Evolutionary conservation across 1,140 invertebrate genomes (phyloP).

Genomic region (Achatina immaculata): DNA sequence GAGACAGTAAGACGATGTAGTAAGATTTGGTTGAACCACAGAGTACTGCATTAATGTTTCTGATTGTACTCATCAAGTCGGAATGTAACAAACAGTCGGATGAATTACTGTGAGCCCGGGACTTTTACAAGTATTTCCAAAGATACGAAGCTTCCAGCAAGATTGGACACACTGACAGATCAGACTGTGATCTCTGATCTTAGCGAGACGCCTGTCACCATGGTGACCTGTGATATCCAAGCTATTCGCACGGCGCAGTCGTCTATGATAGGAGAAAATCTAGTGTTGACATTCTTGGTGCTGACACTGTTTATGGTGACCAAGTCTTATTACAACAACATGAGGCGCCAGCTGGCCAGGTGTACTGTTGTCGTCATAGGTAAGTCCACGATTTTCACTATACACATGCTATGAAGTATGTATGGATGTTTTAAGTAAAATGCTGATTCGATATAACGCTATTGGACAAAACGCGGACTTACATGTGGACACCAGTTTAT

Average conservation of each 20-base stretch:
- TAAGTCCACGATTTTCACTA: slow-evolving; percentile 10
- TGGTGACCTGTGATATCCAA: slow-evolving; percentile 29
- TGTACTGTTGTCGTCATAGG: slow-evolving; percentile 35
- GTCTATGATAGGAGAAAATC: slow-evolving; percentile 1
- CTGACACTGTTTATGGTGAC: slow-evolving; percentile 33
- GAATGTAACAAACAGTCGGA: background rate
- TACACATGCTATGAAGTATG: too few species aligned
- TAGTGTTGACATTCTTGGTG: slow-evolving; percentile 21
- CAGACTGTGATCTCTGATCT: background rate
- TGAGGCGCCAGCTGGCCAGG: slow-evolving; percentile 19
- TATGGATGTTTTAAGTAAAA: too few species aligned
- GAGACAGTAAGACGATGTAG: too few species aligned
- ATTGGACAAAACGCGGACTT: too few species aligned
- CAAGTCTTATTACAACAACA: slow-evolving; percentile 35
- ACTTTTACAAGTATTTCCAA: background rate
- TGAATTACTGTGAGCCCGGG: background rate
- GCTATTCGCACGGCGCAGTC: slow-evolving; percentile 27
- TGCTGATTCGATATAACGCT: too few species aligned
- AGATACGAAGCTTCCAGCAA: background rate
- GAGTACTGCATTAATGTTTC: too few species aligned
- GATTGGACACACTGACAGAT: background rate
- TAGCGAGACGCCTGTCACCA: background rate
- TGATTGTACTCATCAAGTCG: too few species aligned
- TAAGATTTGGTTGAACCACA: too few species aligned
- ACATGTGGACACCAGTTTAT: too few species aligned